phyloP scores from a whole-genome alignment of 2,113 vertebrate genomes.

The Cyprinus carpio region DNA sequence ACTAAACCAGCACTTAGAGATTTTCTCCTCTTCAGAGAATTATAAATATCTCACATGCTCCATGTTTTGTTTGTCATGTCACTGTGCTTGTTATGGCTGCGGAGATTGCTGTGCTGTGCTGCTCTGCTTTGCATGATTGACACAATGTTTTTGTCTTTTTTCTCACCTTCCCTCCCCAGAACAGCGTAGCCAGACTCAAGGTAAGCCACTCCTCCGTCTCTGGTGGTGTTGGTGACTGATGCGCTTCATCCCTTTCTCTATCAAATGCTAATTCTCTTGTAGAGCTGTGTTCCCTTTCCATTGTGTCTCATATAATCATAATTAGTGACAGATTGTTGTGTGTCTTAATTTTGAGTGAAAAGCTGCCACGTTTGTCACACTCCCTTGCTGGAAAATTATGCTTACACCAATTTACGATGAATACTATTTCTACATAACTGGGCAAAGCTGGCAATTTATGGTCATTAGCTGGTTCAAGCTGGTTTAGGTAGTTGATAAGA shows the following conservation, averaged over 20 bases:
- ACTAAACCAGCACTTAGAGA: slow-evolving; percentile 1
- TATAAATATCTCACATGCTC: slow-evolving; percentile 8
- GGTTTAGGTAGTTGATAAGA: not conserved
- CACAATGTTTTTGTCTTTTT: slow-evolving; percentile 72
- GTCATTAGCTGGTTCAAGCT: not conserved
- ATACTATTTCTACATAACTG: not conserved
- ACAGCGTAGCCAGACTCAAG: slow-evolving; percentile 75
- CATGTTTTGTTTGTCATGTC: not conserved
- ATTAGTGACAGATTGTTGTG: not conserved
- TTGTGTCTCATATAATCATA: not conserved
- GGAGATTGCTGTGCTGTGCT: slow-evolving; percentile 39
- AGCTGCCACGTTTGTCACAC: not conserved
- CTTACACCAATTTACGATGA: not conserved
- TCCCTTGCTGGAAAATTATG: not conserved
- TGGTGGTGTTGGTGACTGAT: slow-evolving; percentile 64
- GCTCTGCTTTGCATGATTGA: slow-evolving; percentile 81
- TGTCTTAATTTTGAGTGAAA: slow-evolving; percentile 15
- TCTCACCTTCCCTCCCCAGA: slow-evolving; percentile 72
- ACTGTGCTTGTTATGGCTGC: slow-evolving; percentile 40
- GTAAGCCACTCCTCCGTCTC: slow-evolving; percentile 72
- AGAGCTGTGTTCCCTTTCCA: not conserved
- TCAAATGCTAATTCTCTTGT: not conserved
- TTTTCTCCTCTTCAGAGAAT: not conserved
- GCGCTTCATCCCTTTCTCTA: slow-evolving; percentile 32
- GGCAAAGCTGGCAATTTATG: not conserved